Evolutionary conservation across 1,140 invertebrate species (phyloP).

Genomic region (Olivierus martensii): DNA sequence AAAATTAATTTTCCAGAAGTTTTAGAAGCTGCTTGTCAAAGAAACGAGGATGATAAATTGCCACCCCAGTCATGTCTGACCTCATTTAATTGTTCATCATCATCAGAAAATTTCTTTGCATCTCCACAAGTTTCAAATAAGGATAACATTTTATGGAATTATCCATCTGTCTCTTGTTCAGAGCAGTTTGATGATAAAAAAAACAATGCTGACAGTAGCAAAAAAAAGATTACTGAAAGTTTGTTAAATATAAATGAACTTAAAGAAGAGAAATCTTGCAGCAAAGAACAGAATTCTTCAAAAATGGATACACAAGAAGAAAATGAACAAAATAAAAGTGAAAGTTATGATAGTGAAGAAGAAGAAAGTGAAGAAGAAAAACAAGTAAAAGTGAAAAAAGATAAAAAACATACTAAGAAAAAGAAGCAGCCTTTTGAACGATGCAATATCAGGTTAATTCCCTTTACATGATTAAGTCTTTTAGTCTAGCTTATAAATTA

Average conservation of each 20-base stretch:
- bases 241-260: too few species aligned
- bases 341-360: conserved; percentile 11
- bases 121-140: too few species aligned
- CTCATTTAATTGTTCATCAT: too few species aligned
- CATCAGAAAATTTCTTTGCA: too few species aligned
- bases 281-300: not conserved
- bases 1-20: conserved; percentile 2
- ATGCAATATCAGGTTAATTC: conserved; percentile 28
- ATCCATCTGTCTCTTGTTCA: too few species aligned
- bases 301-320: conserved; percentile 1
- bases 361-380: conserved; percentile 20
- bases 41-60: not conserved
- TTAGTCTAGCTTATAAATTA: conserved; percentile 11
- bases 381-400: conserved; percentile 21
- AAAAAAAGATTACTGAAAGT: too few species aligned
- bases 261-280: not conserved
- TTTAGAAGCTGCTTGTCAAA: conserved; percentile 8
- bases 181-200: too few species aligned
- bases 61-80: too few species aligned
- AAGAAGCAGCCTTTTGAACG: conserved; percentile 9
- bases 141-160: too few species aligned
- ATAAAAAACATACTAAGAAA: conserved; percentile 19
- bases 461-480: not conserved
- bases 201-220: too few species aligned
- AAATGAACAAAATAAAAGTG: conserved; percentile 1